Conservation (phyloP, 2,888 invertebrate species). For the Gortyna flavago region DNA sequence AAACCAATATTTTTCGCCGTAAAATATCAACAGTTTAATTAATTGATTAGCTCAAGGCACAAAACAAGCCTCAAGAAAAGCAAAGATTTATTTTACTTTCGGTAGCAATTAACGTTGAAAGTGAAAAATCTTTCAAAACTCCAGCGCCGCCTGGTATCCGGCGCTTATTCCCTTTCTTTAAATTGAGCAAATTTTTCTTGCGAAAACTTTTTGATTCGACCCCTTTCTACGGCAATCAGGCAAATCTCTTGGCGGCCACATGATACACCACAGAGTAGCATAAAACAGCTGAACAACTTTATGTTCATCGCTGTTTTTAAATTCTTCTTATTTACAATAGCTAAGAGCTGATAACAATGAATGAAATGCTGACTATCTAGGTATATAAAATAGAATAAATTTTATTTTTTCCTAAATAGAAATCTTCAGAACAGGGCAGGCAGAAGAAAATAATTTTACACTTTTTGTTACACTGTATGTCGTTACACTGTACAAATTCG, state of each 20-base stretch:
- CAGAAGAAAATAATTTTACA: background rate
- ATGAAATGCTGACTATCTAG: background rate
- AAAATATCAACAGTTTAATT: conserved; percentile 84
- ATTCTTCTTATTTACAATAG: background rate
- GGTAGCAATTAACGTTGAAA: conserved; percentile 88
- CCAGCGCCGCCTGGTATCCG: conserved; percentile 76
- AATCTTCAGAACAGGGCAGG: background rate
- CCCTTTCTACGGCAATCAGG: conserved; percentile 87
- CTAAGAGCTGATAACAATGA: background rate
- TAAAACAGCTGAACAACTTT: conserved; percentile 22
- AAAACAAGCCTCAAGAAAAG: conserved; percentile 83
- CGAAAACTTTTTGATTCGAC: conserved; percentile 86
- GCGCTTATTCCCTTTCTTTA: conserved; percentile 86
- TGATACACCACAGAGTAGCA: conserved; percentile 68
- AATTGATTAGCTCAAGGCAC: conserved; percentile 84
- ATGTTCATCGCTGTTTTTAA: background rate
- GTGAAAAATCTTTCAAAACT: conserved; percentile 89
- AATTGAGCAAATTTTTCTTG: conserved; percentile 88
- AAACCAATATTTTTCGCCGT: conserved; percentile 50
- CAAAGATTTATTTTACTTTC: conserved; percentile 88
- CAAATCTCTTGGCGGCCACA: conserved; percentile 79
- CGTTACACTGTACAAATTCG: conserved; percentile 66
- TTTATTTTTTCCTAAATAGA: background rate
- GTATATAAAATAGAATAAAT: background rate
- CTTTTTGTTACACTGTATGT: conserved; percentile 3